Percentiles rank a stretch among this genome's conserved stretches.
Conservation (phyloP, 2,797 vertebrate genomes). For the Neoniphon sammara region DNA sequence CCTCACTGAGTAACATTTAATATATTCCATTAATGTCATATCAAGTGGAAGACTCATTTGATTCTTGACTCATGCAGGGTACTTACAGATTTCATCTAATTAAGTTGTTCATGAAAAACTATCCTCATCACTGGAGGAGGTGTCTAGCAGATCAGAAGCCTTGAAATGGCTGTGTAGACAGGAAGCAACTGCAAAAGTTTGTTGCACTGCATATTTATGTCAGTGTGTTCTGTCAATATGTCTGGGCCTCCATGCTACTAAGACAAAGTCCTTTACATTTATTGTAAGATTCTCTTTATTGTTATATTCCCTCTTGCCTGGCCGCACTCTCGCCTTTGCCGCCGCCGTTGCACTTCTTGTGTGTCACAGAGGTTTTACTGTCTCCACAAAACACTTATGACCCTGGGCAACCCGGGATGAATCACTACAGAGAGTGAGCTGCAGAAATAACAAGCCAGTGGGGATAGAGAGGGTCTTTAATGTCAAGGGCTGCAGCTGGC, state of each 20-base stretch:
- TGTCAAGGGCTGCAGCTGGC: background rate
- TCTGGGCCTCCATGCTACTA: no score
- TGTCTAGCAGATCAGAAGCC: background rate
- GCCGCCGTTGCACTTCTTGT: background rate
- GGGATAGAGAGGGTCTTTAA: background rate
- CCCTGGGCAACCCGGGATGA: background rate
- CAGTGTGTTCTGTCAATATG: no score
- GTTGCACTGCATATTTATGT: no score
- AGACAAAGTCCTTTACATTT: no score
- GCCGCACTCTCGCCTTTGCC: background rate
- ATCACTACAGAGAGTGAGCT: background rate
- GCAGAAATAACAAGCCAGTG: background rate
- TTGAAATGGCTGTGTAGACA: no score
- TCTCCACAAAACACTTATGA: background rate
- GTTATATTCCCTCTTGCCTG: background rate
- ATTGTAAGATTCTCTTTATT: background rate
- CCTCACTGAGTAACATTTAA: constrained; percentile 40
- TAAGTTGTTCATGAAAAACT: background rate
- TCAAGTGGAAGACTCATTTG: constrained; percentile 19
- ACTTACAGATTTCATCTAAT: constrained; percentile 27
- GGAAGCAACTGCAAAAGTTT: no score
- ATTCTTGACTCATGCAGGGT: constrained; percentile 14
- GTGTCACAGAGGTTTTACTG: background rate
- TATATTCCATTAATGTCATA: constrained; percentile 44
- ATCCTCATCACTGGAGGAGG: background rate